These are phyloP conservation scores for Sclerurus mexicanus DNA, from an alignment of 2,113 vertebrate genomes.

Conservation along the genomic window DNA sequence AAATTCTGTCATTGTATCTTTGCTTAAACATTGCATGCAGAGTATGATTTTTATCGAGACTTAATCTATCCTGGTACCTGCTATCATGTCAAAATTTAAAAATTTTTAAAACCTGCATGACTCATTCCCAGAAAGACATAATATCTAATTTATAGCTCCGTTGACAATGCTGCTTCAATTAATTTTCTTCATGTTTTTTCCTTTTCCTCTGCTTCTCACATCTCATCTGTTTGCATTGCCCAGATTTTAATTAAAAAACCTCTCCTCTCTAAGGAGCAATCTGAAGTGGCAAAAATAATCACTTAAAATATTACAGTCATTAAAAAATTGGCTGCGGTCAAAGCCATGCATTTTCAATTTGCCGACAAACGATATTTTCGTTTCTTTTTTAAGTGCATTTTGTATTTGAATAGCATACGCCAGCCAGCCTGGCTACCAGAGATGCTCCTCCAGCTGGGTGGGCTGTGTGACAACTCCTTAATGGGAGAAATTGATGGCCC, in stretches of 20 bases:
- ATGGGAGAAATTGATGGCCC: constrained; percentile 81
- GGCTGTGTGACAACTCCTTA: constrained; percentile 82
- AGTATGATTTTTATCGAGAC: neutral
- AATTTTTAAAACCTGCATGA: neutral
- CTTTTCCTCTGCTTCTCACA: constrained; percentile 65
- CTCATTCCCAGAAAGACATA: constrained; percentile 56
- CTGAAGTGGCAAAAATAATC: constrained; percentile 82
- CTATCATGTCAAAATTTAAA: constrained; percentile 3
- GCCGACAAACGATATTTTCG: constrained; percentile 76
- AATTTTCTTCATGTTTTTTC: constrained; percentile 77
- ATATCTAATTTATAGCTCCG: constrained; percentile 66
- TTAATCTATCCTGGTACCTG: neutral
- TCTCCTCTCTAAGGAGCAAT: constrained; percentile 79
- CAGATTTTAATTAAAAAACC: constrained; percentile 82
- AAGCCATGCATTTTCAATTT: constrained; percentile 78
- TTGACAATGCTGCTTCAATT: constrained; percentile 74
- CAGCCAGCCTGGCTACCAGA: constrained; percentile 76
- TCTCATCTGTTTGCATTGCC: constrained; percentile 78
- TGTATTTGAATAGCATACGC: constrained; percentile 72
- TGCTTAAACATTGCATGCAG: neutral
- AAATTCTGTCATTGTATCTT: neutral
- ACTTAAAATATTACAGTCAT: constrained; percentile 85
- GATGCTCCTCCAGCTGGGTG: constrained; percentile 79
- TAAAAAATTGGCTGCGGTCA: constrained; percentile 78
- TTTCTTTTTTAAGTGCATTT: constrained; percentile 75